Percentiles rank a stretch among this genome's conserved stretches.
Evolutionary conservation across 2,113 vertebrate species (phyloP).

Genomic region (Carettochelys insculpta): DNA sequence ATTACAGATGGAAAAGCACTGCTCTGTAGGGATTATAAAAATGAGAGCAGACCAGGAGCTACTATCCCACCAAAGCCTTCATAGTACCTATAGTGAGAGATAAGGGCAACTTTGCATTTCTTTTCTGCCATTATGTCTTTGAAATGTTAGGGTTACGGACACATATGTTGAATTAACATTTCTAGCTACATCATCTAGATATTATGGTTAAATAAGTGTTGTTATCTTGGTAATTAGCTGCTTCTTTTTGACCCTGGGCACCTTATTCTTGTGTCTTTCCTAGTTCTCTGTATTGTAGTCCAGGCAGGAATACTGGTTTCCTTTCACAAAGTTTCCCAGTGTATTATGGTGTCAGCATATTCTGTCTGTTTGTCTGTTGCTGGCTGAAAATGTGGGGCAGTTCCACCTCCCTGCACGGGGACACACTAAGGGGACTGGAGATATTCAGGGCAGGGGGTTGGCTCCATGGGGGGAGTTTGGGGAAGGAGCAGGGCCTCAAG

Average conservation of each 20-base stretch:
- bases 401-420: too few species aligned
- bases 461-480: too few species aligned
- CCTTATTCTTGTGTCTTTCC: not conserved
- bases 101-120: not conserved
- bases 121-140: not conserved
- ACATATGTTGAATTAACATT: not conserved
- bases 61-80: not conserved
- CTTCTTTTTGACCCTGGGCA: not conserved
- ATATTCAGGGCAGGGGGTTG: too few species aligned
- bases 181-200: not conserved
- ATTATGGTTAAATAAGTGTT: too few species aligned
- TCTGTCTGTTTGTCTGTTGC: not conserved
- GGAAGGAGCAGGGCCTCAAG: too few species aligned
- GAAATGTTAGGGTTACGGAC: not conserved
- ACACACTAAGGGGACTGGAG: too few species aligned
- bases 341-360: not conserved
- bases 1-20: not conserved
- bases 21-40: not conserved
- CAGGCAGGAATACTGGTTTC: not conserved
- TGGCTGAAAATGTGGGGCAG: too few species aligned
- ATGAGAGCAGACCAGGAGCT: not conserved
- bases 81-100: not conserved
- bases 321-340: not conserved
- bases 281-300: not conserved
- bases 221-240: not conserved